Evolutionary conservation across 1,140 invertebrate genomes (phyloP).

Genomic region (Drosophila yakuba): DNA sequence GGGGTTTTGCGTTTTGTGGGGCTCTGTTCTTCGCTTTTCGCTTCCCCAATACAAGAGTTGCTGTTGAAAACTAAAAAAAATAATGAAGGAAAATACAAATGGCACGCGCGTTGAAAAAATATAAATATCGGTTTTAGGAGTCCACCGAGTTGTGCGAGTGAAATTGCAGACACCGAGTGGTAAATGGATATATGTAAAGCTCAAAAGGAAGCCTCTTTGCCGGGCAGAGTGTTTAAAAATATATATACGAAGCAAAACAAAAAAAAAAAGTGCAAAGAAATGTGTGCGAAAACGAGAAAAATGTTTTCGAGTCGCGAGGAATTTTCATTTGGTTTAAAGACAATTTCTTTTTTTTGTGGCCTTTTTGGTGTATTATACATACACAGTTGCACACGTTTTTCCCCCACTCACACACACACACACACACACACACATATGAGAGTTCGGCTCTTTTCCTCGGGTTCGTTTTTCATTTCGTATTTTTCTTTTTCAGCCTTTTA

Average conservation of each 20-base stretch:
- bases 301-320: slow-evolving; percentile 46
- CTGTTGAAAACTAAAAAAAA: slow-evolving; percentile 17
- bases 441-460: slow-evolving; percentile 27
- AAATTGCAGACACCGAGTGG: slow-evolving; percentile 30
- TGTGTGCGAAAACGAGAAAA: slow-evolving; percentile 14
- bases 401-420: slow-evolving; percentile 54
- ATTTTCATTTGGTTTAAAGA: slow-evolving; percentile 68
- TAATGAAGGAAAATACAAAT: slow-evolving; percentile 56
- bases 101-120: slow-evolving; percentile 73
- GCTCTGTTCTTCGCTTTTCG: background rate
- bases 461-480: slow-evolving; percentile 56
- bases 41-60: slow-evolving; percentile 13
- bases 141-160: background rate
- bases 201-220: slow-evolving; percentile 37
- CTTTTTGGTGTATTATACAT: slow-evolving; percentile 77
- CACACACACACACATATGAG: slow-evolving; percentile 17
- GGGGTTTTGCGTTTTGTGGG: slow-evolving; percentile 21
- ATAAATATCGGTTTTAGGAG: slow-evolving; percentile 44
- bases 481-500: slow-evolving; percentile 14
- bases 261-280: slow-evolving; percentile 23
- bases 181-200: slow-evolving; percentile 48
- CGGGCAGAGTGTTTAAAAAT: slow-evolving; percentile 56
- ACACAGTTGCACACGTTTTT: slow-evolving; percentile 73
- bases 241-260: slow-evolving; percentile 17
- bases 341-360: slow-evolving; percentile 50